Conservation (phyloP, 2,888 invertebrate species). For the Malacosoma neustria region DNA sequence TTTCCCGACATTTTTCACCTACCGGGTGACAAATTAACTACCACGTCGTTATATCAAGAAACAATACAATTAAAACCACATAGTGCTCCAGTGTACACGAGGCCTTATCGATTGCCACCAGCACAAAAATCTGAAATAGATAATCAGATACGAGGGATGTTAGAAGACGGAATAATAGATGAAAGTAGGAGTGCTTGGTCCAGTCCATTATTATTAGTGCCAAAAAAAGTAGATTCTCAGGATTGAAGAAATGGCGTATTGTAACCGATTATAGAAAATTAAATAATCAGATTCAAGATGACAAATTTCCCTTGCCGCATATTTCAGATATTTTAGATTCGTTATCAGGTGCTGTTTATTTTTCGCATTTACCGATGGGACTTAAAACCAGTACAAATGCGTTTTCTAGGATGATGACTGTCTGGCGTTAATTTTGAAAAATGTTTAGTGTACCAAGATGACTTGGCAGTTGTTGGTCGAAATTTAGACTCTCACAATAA, state of each 20-base stretch:
- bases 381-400: no score
- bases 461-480: no score
- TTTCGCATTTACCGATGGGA: background rate
- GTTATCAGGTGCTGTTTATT: background rate
- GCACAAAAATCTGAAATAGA: no score
- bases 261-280: conserved; percentile 10
- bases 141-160: no score
- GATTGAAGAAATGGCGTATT: conserved; percentile 6
- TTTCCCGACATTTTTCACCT: conserved; percentile 4
- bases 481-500: no score
- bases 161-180: no score
- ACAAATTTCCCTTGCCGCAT: conserved; percentile 7
- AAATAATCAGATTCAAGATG: conserved; percentile 5
- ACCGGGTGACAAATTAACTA: conserved; percentile 2
- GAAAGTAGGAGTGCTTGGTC: conserved; percentile 2
- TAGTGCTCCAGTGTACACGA: no score
- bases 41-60: background rate
- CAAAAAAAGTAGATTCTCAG: conserved; percentile 3
- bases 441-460: no score
- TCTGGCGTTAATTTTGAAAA: no score
- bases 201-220: conserved; percentile 2
- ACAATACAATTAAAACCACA: no score
- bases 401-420: no score
- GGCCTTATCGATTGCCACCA: no score
- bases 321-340: conserved; percentile 2